These are phyloP conservation scores for Nomada lathburiana DNA, from an alignment of 2,888 invertebrate species.

Conservation along the genomic window DNA sequence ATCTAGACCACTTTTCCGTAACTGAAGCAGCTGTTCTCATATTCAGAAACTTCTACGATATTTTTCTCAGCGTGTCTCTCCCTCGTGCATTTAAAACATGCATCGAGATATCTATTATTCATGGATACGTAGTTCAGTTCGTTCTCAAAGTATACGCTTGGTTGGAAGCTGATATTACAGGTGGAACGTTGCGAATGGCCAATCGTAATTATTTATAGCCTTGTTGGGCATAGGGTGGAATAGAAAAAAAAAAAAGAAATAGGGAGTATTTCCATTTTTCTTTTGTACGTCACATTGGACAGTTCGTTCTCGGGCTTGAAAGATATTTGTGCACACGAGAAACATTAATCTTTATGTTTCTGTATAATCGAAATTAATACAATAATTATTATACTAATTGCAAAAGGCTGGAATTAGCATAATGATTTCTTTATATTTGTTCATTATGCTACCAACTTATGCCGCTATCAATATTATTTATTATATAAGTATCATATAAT, in stretches of 20 bases:
- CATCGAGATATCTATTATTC: constrained; percentile 21
- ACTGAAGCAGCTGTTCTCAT: background rate
- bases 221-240: background rate
- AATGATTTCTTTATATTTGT: too few relatives aligned
- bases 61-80: constrained; percentile 43
- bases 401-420: too few relatives aligned
- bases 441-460: too few relatives aligned
- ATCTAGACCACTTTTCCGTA: constrained; percentile 8
- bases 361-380: too few relatives aligned
- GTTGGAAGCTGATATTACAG: background rate
- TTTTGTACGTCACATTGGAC: background rate
- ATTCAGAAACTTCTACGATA: background rate
- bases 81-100: background rate
- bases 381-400: too few relatives aligned
- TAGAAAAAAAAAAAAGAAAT: background rate
- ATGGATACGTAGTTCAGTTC: background rate
- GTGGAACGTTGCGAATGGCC: background rate
- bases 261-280: background rate
- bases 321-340: background rate
- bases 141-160: background rate
- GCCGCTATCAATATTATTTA: too few relatives aligned
- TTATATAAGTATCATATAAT: too few relatives aligned
- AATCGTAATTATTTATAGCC: constrained; percentile 7
- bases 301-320: background rate
- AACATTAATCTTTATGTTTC: background rate